Percentiles rank a stretch among this genome's conserved stretches.
phyloP scores from a whole-genome alignment of 2,113 vertebrate species.

The Scytalopus superciliaris region DNA sequence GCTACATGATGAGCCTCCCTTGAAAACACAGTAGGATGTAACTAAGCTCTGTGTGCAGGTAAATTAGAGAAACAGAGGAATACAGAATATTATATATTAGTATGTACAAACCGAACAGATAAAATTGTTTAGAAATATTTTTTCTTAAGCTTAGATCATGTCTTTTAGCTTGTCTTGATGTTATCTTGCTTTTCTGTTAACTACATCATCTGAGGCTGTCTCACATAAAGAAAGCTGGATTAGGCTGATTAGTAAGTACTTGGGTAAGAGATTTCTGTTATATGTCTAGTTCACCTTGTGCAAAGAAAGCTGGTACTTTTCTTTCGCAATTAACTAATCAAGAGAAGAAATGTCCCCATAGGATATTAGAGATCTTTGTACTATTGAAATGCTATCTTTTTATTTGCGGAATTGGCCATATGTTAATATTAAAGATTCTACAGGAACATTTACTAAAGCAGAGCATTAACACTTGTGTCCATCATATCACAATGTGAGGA shows the following conservation, averaged over 20 bases:
- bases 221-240: neutral
- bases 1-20: neutral
- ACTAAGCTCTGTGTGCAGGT: neutral
- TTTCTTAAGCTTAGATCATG: neutral
- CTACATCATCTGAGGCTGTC: neutral
- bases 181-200: neutral
- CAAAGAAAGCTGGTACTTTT: neutral
- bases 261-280: neutral
- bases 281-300: fast-evolving
- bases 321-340: neutral
- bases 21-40: neutral
- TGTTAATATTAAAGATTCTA: neutral
- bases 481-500: neutral
- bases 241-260: neutral
- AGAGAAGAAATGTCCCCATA: neutral
- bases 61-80: neutral
- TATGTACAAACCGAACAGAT: neutral
- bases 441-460: neutral
- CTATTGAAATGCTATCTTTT: neutral
- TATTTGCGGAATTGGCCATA: neutral
- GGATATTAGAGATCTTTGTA: neutral
- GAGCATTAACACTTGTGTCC: neutral
- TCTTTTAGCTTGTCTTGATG: neutral
- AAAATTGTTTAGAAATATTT: neutral
- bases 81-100: neutral